phyloP scores from a whole-genome alignment of 2,113 vertebrate species.

The Solenodon paradoxus region DNA sequence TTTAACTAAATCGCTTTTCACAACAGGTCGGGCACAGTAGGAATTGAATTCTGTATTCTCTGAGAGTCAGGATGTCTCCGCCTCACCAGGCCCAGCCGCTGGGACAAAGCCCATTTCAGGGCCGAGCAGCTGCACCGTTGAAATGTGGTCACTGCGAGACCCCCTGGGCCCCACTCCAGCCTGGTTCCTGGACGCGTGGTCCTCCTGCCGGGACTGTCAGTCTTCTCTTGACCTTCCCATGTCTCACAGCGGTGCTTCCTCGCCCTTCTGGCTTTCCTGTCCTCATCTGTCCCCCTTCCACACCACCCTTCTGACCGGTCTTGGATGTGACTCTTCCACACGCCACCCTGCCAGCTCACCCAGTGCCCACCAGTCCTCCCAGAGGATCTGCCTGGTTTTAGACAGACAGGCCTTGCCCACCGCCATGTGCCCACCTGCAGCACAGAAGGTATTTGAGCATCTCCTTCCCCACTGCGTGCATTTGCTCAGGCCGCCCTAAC shows the following conservation, averaged over 20 bases:
- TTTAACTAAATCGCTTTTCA: not conserved
- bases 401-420: too few species aligned
- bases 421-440: not conserved
- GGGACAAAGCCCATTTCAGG: not conserved
- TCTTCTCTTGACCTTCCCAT: not conserved
- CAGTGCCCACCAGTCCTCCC: too few species aligned
- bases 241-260: too few species aligned
- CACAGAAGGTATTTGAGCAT: too few species aligned
- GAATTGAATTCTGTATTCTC: not conserved
- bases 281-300: not conserved
- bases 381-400: not conserved
- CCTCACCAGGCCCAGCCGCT: too few species aligned
- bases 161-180: fast-evolving
- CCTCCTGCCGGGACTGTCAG: fast-evolving
- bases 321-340: not conserved
- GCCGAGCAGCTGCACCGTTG: fast-evolving
- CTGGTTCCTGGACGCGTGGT: not conserved
- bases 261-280: too few species aligned
- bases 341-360: not conserved
- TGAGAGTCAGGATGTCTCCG: not conserved
- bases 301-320: not conserved
- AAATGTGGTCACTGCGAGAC: fast-evolving
- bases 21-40: not conserved
- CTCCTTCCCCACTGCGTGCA: too few species aligned
- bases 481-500: fast-evolving